Conservation (phyloP, 2,888 invertebrate species). For the Nemapogon koenigi region DNA sequence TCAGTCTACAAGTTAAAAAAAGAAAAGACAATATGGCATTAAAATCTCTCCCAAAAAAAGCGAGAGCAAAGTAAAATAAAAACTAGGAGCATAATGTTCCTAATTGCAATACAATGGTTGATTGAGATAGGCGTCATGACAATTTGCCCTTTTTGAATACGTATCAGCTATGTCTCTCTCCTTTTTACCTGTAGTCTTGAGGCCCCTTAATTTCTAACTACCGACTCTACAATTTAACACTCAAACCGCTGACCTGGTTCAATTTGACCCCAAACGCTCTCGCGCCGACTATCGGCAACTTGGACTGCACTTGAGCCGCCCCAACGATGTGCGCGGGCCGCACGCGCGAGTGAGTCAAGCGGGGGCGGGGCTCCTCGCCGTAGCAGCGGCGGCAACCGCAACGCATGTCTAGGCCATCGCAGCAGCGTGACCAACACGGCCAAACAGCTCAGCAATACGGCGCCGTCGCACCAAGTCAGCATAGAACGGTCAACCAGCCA, state of each 20-base stretch:
- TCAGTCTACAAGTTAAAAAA: no score
- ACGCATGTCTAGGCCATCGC: conserved; percentile 1
- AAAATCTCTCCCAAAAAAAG: no score
- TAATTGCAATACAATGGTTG: no score
- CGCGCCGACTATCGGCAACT: neutral
- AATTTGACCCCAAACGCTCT: conserved; percentile 5
- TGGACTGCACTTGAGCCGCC: conserved; percentile 1
- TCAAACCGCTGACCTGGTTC: conserved; percentile 5
- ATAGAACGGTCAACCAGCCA: neutral
- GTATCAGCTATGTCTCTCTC: no score
- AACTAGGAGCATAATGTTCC: no score
- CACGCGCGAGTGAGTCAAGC: neutral
- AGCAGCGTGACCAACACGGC: neutral
- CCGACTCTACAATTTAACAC: conserved; percentile 10
- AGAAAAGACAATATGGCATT: no score
- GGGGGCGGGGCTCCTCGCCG: neutral
- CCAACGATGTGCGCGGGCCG: neutral
- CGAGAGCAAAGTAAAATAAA: no score
- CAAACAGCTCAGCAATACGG: neutral
- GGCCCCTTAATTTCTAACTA: no score
- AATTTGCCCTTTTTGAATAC: no score
- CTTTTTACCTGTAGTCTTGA: no score
- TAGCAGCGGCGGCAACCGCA: conserved; percentile 3
- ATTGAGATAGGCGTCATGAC: no score
- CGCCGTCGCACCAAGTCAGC: conserved; percentile 1